Percentiles rank a stretch among this genome's conserved stretches.
phyloP scores from a whole-genome alignment of 2,888 invertebrate genomes.

The Agriopis marginaria region DNA sequence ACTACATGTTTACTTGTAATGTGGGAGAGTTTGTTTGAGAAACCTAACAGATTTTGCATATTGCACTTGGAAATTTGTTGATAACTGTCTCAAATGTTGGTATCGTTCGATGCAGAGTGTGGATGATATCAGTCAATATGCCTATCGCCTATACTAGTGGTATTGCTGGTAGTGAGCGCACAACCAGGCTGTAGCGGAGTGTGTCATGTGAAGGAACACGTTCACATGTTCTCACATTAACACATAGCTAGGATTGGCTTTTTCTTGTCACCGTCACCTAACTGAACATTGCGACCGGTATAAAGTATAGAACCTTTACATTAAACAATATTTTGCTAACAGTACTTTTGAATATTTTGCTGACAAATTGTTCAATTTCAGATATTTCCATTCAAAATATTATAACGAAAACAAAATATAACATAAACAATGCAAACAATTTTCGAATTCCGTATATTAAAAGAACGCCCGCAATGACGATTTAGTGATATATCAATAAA shows the following conservation, averaged over 20 bases:
- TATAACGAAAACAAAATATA: too few relatives aligned
- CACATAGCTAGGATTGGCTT: neutral
- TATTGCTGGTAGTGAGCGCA: slow-evolving; percentile 7
- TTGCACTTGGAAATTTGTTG: too few relatives aligned
- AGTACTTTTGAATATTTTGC: too few relatives aligned
- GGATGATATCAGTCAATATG: neutral
- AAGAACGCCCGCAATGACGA: neutral
- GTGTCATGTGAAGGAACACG: slow-evolving; percentile 1
- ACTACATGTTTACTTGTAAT: too few relatives aligned
- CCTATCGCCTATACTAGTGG: neutral
- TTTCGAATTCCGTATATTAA: too few relatives aligned
- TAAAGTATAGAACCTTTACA: neutral
- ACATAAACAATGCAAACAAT: too few relatives aligned
- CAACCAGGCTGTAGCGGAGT: neutral
- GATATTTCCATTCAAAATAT: too few relatives aligned
- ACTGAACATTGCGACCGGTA: neutral
- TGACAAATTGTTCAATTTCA: too few relatives aligned
- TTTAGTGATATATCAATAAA: neutral
- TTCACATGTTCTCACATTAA: neutral
- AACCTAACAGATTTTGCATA: too few relatives aligned
- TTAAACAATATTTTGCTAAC: too few relatives aligned
- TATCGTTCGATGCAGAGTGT: slow-evolving; percentile 1
- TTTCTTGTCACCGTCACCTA: neutral
- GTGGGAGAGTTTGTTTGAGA: too few relatives aligned
- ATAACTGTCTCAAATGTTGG: neutral